A percentile compares a stretch with the other conserved stretches of the same genome.
These are phyloP conservation scores for Toxonevra muliebris DNA, from an alignment of 2,888 invertebrate genomes.

Conservation along the genomic window DNA sequence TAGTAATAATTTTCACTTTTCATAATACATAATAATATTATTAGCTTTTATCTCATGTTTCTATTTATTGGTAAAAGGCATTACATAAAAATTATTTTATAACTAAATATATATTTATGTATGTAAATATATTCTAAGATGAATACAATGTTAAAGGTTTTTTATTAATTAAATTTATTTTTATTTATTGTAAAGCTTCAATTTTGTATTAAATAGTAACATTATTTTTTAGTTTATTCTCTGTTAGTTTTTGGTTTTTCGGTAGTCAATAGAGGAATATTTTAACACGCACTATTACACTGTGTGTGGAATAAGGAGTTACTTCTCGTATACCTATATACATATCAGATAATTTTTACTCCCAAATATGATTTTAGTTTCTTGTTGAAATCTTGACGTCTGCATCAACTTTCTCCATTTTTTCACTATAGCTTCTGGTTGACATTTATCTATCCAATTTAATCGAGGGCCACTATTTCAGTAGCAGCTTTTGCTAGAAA, in stretches of 20 bases:
- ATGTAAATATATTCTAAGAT: not conserved
- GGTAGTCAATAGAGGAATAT: not conserved
- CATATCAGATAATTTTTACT: conserved; percentile 50
- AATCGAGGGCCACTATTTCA: too few species aligned
- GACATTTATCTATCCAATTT: too few species aligned
- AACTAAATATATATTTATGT: too few species aligned
- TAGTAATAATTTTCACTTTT: too few species aligned
- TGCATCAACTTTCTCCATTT: too few species aligned
- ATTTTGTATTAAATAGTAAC: conserved; percentile 11
- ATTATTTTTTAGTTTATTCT: conserved; percentile 18
- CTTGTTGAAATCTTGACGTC: too few species aligned
- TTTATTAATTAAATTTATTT: not conserved
- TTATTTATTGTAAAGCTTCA: conserved; percentile 3
- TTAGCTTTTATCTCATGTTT: too few species aligned
- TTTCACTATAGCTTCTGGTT: too few species aligned
- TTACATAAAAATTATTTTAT: not conserved
- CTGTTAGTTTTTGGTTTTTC: conserved; percentile 3
- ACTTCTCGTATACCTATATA: conserved; percentile 39
- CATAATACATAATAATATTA: too few species aligned
- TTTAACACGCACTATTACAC: conserved; percentile 4
- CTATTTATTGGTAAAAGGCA: not conserved
- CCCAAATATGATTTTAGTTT: conserved; percentile 27
- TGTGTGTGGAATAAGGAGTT: too few species aligned
- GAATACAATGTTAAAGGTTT: not conserved
- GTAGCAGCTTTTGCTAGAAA: too few species aligned